These are phyloP conservation scores for Corapipo altera DNA, from an alignment of 2,113 vertebrate genomes.

Conservation along the genomic window DNA sequence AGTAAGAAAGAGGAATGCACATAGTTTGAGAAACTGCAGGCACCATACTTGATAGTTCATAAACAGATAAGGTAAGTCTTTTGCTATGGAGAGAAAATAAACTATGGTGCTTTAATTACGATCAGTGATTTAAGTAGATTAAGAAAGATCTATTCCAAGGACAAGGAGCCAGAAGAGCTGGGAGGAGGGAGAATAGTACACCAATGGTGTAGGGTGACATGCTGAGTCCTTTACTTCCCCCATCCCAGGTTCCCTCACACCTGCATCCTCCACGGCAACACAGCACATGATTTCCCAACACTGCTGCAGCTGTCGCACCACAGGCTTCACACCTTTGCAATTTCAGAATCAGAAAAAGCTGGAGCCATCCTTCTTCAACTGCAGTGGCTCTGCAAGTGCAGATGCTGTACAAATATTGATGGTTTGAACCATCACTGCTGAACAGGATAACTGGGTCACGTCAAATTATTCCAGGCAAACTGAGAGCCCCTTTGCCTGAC, in stretches of 20 bases:
- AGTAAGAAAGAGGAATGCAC: neutral
- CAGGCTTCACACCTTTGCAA: neutral
- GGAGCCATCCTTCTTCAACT: neutral
- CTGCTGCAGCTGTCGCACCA: neutral
- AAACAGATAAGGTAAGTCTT: slow-evolving; percentile 20
- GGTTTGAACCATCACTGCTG: neutral
- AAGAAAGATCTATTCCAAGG: neutral
- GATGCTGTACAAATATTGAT: neutral
- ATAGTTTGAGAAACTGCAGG: slow-evolving; percentile 10
- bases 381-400: neutral
- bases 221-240: neutral
- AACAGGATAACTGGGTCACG: neutral
- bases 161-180: neutral
- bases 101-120: neutral
- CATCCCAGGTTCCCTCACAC: neutral
- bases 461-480: neutral
- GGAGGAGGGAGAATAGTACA: neutral
- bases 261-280: neutral
- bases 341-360: neutral
- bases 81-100: slow-evolving; percentile 17
- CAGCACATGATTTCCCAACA: neutral
- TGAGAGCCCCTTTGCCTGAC: neutral
- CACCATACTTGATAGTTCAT: neutral
- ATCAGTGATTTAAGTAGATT: neutral
- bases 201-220: neutral